These are phyloP conservation scores for Crotalus viridis DNA, from an alignment of 2,113 vertebrate species.

Conservation along the genomic window DNA sequence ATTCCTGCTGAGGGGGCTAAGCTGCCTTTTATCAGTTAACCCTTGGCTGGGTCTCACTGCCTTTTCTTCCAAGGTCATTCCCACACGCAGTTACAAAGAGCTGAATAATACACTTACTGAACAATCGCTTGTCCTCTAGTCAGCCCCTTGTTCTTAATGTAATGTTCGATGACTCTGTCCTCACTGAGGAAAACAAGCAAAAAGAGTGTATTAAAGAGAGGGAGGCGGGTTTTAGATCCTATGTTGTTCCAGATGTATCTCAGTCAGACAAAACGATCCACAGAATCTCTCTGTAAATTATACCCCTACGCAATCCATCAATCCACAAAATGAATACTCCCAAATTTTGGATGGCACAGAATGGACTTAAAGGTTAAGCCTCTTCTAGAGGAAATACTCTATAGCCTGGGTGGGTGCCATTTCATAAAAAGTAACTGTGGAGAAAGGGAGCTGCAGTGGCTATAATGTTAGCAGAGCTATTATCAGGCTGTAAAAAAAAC, in stretches of 20 bases:
- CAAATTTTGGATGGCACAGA: not conserved
- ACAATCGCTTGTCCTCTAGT: conserved; percentile 95
- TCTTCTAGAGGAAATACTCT: not conserved
- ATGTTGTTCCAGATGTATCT: not conserved
- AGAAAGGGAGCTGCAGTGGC: not conserved
- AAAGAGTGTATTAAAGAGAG: conserved; percentile 40
- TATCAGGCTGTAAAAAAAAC: not conserved
- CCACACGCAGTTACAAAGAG: not conserved
- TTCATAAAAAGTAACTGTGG: not conserved
- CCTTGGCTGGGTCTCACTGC: not conserved
- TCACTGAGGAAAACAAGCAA: conserved; percentile 82
- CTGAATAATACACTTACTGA: conserved; percentile 80
- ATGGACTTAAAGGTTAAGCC: not conserved
- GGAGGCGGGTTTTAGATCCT: not conserved
- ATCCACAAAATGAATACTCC: conserved; percentile 4
- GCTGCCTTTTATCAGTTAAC: not conserved
- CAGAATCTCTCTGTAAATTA: not conserved
- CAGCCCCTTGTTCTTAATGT: conserved; percentile 87
- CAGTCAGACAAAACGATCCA: conserved; percentile 9
- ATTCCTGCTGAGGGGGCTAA: not conserved
- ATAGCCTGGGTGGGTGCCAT: not conserved
- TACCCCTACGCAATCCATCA: not conserved
- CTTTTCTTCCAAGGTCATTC: not conserved
- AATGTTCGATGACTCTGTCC: conserved; percentile 90
- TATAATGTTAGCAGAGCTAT: not conserved